Conservation (phyloP, 2,888 invertebrate species). For the Oxystoma pomonae region DNA sequence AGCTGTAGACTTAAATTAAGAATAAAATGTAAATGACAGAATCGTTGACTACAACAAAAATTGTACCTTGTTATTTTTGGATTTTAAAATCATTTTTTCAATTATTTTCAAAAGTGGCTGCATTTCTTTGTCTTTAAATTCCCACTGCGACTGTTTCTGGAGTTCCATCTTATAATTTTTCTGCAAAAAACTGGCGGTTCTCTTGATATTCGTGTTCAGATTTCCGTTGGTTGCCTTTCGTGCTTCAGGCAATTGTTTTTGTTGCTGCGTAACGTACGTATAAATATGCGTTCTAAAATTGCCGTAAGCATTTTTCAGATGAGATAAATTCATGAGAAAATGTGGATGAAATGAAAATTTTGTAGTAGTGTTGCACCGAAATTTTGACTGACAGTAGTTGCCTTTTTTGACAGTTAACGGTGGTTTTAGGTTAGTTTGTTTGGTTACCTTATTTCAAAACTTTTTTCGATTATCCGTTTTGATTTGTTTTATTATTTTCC, state of each 20-base stretch:
- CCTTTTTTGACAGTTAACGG: too few relatives aligned
- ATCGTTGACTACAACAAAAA: too few relatives aligned
- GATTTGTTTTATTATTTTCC: too few relatives aligned
- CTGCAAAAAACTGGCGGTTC: not conserved
- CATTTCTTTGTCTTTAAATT: too few relatives aligned
- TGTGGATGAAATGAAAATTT: not conserved
- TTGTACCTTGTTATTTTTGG: not conserved
- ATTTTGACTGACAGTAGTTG: not conserved
- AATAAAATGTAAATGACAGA: too few relatives aligned
- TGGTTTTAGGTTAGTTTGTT: too few relatives aligned
- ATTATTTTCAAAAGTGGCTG: not conserved
- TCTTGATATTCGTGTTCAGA: not conserved
- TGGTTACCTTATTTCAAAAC: too few relatives aligned
- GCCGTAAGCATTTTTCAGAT: not conserved
- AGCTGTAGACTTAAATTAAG: too few relatives aligned
- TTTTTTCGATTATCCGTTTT: too few relatives aligned
- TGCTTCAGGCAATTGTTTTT: not conserved
- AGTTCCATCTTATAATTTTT: not conserved
- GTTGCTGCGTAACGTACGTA: not conserved
- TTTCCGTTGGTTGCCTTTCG: not conserved
- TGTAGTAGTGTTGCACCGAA: not conserved
- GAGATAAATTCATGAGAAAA: not conserved
- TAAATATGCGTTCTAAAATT: not conserved
- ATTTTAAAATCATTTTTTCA: not conserved
- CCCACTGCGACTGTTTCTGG: too few relatives aligned